Evolutionary conservation across 2,113 vertebrate species (phyloP).

Genomic region (Salminus brasiliensis): DNA sequence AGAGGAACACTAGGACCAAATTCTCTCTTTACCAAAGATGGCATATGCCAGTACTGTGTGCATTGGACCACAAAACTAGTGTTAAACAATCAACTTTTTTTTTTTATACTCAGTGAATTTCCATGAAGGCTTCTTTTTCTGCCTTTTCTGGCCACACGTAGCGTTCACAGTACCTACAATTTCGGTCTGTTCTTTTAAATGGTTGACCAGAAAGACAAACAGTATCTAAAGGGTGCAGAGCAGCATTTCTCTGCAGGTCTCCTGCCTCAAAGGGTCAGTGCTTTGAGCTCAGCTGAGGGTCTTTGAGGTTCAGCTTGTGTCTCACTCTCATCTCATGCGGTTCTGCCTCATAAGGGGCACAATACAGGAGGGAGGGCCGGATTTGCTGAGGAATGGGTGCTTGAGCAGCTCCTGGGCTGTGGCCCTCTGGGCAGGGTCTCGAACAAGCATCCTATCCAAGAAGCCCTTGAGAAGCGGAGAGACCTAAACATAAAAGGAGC

Average conservation of each 20-base stretch:
- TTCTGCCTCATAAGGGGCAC: conserved; percentile 94
- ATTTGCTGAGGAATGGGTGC: conserved; percentile 88
- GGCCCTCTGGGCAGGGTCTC: conserved; percentile 86
- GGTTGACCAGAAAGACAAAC: conserved; percentile 22
- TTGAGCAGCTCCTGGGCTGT: conserved; percentile 86
- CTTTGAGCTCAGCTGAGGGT: conserved; percentile 12
- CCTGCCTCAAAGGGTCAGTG: conserved; percentile 3
- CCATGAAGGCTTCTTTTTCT: neutral
- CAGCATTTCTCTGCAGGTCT: neutral
- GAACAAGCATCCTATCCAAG: conserved; percentile 89
- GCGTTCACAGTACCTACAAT: conserved; percentile 14
- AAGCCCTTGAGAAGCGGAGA: conserved; percentile 91
- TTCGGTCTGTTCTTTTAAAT: conserved; percentile 8
- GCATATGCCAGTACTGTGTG: neutral
- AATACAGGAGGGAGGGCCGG: conserved; percentile 87
- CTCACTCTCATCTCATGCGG: conserved; percentile 82
- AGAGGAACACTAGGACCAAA: neutral
- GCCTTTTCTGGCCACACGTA: neutral
- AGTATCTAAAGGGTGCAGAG: conserved; percentile 19
- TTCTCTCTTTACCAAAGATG: conserved; percentile 13
- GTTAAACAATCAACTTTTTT: neutral
- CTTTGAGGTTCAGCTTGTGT: neutral
- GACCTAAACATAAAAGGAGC: conserved; percentile 69
- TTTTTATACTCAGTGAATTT: conserved; percentile 4
- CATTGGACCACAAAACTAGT: neutral